Evolutionary conservation across 1,140 invertebrate species (phyloP), one percentile per base, ranked within the genome.

Genomic region (Galleria mellonella): DNA sequence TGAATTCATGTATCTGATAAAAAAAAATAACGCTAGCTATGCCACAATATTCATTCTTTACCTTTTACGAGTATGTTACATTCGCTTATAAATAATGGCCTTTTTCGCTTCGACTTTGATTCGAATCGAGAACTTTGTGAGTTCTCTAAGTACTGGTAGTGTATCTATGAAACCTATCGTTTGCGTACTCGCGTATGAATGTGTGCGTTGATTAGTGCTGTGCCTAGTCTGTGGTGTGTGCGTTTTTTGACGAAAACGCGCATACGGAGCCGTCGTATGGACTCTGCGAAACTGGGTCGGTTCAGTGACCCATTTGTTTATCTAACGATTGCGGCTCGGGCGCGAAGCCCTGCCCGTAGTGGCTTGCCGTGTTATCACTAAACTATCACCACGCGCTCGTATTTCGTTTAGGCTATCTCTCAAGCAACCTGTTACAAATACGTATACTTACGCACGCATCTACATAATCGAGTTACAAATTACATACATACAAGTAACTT

Each of bases 281-380:
- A 50, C 57, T 60, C 43, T 54, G 47, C 31, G 55, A 68, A 84
- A 81, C 71, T 84, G 54, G 81, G 81, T 82, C 81, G 77, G 81
- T 84, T 84, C 81, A 84, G 64, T 81, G 77, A 82, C 77, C 81
- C 59, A 84, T 84, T 78, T 84, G 81, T 84, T 84, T 84, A 84
- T 82, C 81, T 84, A 84, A 72, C 64, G 70, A 83, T 79, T 84
- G 72, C 72, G 73, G 62, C 59, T 49, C 62, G 51, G 61, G 32
- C 43, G 40, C 38, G 40, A 40, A 37, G 38, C 57, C 52, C 17
- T 23, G 35, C 5, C 15, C 32, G 12, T 35, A 35, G 11, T 14
- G 32, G 17, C 17, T 23, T 6, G 17, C 17, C 17, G 45, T 47
- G 45, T 70, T 75, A 81, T 83, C 73, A 62, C 14, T 17, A 13